phyloP scores from a whole-genome alignment of 2,113 vertebrate genomes.

The Xiphophorus maculatus region DNA sequence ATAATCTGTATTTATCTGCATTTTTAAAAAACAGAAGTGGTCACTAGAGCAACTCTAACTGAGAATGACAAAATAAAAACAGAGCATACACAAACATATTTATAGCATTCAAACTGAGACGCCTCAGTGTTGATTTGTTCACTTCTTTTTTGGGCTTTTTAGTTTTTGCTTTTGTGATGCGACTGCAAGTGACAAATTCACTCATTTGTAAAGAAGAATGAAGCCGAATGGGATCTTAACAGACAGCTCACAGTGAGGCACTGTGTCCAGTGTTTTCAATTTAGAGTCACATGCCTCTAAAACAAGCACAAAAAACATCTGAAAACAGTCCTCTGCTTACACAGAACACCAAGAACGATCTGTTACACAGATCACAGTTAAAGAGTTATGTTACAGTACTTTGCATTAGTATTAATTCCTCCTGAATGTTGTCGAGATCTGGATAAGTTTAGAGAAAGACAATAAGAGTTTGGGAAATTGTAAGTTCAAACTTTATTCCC shows the following conservation, averaged over 20 bases:
- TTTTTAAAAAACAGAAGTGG: constrained; percentile 36
- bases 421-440: background rate
- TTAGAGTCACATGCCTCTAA: constrained; percentile 22
- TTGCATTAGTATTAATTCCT: background rate
- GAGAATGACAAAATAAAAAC: constrained; percentile 14
- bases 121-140: constrained; percentile 20
- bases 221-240: constrained; percentile 25
- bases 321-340: background rate
- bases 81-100: constrained; percentile 32
- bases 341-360: constrained; percentile 1
- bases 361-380: background rate
- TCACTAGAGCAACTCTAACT: constrained; percentile 21
- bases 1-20: background rate
- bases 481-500: background rate
- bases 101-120: constrained; percentile 17
- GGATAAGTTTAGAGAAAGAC: background rate
- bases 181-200: constrained; percentile 57
- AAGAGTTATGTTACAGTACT: background rate
- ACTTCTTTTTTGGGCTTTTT: constrained; percentile 3
- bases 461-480: background rate
- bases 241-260: constrained; percentile 42
- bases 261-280: constrained; percentile 20
- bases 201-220: constrained; percentile 41
- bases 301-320: constrained; percentile 9
- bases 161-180: constrained; percentile 38